These are phyloP conservation scores for Tympanuchus pallidicinctus DNA, from an alignment of 2,113 vertebrate species.

Conservation along the genomic window DNA sequence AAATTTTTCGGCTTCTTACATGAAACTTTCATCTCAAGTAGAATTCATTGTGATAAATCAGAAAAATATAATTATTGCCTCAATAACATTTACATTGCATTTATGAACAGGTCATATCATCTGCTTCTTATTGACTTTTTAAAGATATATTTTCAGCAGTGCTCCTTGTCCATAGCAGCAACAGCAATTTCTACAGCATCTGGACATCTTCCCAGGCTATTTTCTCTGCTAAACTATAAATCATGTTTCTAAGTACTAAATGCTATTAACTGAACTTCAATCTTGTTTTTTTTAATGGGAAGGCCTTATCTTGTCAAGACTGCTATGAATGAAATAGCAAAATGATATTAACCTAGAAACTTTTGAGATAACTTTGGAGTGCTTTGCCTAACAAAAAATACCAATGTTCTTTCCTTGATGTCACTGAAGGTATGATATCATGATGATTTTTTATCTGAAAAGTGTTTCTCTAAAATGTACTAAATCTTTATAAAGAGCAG, in stretches of 20 bases:
- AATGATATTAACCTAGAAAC: neutral
- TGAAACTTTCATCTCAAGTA: neutral
- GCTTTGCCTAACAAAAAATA: neutral
- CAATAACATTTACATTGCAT: neutral
- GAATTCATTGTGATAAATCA: neutral
- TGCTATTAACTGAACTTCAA: neutral
- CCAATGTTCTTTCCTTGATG: neutral
- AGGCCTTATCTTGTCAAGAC: neutral
- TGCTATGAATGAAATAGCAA: neutral
- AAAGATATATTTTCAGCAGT: neutral
- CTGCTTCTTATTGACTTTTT: neutral
- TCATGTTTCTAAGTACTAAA: neutral
- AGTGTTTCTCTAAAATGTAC: neutral
- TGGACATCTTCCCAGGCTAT: neutral
- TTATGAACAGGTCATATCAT: neutral
- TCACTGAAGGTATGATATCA: neutral
- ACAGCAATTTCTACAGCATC: neutral
- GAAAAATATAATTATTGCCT: neutral
- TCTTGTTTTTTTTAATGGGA: neutral
- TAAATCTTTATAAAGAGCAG: neutral
- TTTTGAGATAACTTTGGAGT: neutral
- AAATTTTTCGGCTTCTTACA: neutral
- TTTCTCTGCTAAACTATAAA: neutral
- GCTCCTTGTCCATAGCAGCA: neutral
- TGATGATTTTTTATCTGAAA: neutral